phyloP scores from a whole-genome alignment of 2,113 vertebrate species.

The sheep (Ovis aries) region ARS-UI_Ramb_v3.0 NC_056059.1:63862001-63862500 shows the following conservation, averaged over 20 bases:
- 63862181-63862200: background rate
- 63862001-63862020: background rate
- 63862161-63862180: background rate
- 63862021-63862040: background rate
- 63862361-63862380: background rate
- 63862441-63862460: background rate
- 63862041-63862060: background rate
- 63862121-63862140: background rate
- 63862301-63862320: background rate
- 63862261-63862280: background rate
- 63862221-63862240: background rate
- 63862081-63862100: background rate
- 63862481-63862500: background rate
- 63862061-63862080: background rate
- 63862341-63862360: background rate
- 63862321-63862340: background rate
- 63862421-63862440: background rate
- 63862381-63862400: background rate
- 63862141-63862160: background rate
- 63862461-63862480: background rate
- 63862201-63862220: background rate
- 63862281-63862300: background rate
- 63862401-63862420: background rate
- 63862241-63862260: background rate
- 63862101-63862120: background rate